Base-by-base conservation (phyloP, 2,113 vertebrate genomes). In the Seriola dumerili region DNA sequence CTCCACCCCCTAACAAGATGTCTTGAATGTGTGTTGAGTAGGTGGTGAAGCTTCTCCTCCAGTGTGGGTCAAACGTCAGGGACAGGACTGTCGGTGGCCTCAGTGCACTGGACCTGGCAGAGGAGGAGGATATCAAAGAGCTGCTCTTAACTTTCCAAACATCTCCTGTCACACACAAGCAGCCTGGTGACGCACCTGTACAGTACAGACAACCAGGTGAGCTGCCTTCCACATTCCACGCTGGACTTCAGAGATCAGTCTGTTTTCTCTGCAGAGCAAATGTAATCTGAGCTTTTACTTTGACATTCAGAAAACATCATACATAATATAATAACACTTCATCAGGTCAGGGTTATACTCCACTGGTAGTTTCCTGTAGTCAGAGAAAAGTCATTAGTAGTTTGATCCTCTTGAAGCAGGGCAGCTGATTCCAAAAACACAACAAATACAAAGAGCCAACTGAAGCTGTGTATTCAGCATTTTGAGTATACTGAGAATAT, bases 41-140 rank as follows among this genome's bases (percentile, higher is more conserved):
- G 97, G 94, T 94, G 68, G 95, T 92, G 77, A 88, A 83, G 66
- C 87, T 94, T n/a, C 95, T 98, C 8, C 94, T 97, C 23, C 86
- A 96, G 72, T 87, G 93, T 87, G 96, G 97, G 81, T 95, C 97
- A 14, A 93, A 96, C 66, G 91, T 95, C 38, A 87, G 65, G 78
- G 88, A 95, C 79, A 96, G 63, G 76, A 72, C 86, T 76, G 1
- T n/a, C 1, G 67, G 82, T 17, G 95, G 96, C 36, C 29, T 90
- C 73, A 96, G 68, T 88, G 92, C 96, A 50, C 72, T 96, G 58
- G 91, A 96, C 77, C 44, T 92, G 91, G 93, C 96, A 16, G 4
- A 2, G 75, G 86, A 93, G 84, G 84, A 91, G 59, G 63, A 93
- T 65, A 95, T 97, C 76, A 95, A 87, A 92, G 86, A 95, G 42